Evolutionary conservation across 2,113 vertebrate genomes (phyloP).

Genomic region (Origma solitaria): DNA sequence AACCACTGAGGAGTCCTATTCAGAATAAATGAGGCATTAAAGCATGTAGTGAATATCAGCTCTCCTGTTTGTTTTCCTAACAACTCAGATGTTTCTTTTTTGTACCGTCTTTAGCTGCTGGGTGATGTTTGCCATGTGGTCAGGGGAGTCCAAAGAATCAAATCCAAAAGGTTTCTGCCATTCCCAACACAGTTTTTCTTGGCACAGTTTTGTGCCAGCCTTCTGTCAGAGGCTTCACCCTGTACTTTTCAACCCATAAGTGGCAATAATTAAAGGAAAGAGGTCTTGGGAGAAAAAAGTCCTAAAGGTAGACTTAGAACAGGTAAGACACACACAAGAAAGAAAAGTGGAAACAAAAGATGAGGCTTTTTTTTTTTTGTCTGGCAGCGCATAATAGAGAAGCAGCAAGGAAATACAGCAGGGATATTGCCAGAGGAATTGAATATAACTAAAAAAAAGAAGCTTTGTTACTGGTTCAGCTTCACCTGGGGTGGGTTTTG

Average conservation of each 20-base stretch:
- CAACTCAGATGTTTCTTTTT: neutral
- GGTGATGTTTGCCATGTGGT: neutral
- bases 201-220: neutral
- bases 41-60: neutral
- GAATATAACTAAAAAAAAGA: neutral
- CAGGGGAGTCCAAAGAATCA: neutral
- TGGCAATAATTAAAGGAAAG: neutral
- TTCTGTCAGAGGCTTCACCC: neutral
- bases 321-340: neutral
- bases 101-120: neutral
- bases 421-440: neutral
- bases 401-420: neutral
- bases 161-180: neutral
- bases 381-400: neutral
- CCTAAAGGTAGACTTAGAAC: neutral
- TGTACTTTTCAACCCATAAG: neutral
- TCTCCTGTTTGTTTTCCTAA: neutral
- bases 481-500: neutral
- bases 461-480: neutral
- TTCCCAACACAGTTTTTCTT: neutral
- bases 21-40: neutral
- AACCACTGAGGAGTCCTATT: fast-evolving
- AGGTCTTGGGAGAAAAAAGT: neutral
- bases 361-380: neutral
- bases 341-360: neutral